Evolutionary conservation across 2,113 vertebrate species (phyloP).

Genomic region (Larimichthys crocea): DNA sequence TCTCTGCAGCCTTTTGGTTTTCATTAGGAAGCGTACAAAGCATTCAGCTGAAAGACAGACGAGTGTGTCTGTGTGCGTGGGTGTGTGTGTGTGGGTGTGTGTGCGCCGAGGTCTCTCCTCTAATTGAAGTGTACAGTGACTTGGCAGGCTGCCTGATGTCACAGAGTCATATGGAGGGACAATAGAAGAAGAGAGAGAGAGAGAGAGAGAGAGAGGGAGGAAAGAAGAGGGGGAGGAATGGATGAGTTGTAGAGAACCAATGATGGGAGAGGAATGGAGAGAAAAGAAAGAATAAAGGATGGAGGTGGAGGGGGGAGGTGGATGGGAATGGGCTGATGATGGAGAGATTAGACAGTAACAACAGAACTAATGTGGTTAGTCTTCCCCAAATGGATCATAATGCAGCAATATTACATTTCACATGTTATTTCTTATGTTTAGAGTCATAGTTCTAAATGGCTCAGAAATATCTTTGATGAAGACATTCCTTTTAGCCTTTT

Average conservation of each 20-base stretch:
- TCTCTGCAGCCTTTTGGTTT: constrained; percentile 48
- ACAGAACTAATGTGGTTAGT: constrained; percentile 58
- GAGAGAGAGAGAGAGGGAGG: background rate
- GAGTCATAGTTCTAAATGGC: constrained; percentile 39
- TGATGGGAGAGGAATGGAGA: constrained; percentile 32
- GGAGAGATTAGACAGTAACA: constrained; percentile 52
- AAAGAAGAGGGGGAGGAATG: background rate
- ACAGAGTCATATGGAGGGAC: constrained; percentile 62
- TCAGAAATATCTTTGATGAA: constrained; percentile 26
- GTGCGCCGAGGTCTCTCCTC: constrained; percentile 45
- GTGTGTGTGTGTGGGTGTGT: constrained; percentile 18
- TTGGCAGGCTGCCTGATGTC: constrained; percentile 77
- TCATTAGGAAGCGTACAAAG: constrained; percentile 52
- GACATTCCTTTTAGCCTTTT: constrained; percentile 34
- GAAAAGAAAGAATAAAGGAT: constrained; percentile 21
- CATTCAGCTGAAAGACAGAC: constrained; percentile 53
- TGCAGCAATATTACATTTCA: constrained; percentile 50
- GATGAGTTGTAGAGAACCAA: constrained; percentile 20
- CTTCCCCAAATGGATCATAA: constrained; percentile 43
- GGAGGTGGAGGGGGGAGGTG: constrained; percentile 21
- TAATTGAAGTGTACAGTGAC: constrained; percentile 79
- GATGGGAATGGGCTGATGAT: constrained; percentile 56
- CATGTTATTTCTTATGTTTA: constrained; percentile 39
- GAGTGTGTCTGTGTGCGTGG: constrained; percentile 18
- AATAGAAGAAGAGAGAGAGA: constrained; percentile 40